Base-by-base conservation (phyloP, 2,113 vertebrate species). In the Vulpes vulpes region DNA sequence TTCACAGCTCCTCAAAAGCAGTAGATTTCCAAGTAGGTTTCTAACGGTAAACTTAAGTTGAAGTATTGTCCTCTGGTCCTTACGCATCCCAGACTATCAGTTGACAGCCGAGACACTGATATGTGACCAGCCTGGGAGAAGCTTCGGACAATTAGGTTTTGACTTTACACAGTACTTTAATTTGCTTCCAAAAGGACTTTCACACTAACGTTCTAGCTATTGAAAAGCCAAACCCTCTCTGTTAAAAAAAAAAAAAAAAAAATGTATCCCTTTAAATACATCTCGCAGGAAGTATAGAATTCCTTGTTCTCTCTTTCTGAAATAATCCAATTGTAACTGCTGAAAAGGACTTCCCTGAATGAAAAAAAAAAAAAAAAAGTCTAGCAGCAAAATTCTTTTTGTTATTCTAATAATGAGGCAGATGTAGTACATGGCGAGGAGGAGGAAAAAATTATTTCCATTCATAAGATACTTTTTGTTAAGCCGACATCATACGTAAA, bases 1-100 rank as follows among this genome's bases (percentile, higher is more conserved):
- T 93, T 97, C 64, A 83, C 25, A 96, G 64, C 16, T 79, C 95
- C 67, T 96, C 85, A 80, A 96, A 86, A 12, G 43, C 51, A 89
- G 43, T 53, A 84, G 57, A 78, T 97, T 92, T 96, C 88, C 67
- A 86, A 91, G 88, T 65, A 94, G 81, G 84, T 89, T 92, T 96
- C 86, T 73, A 95, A 1, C 73, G 84, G 32, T 96, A 97, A 97
- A 97, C 81, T 90, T 82, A 76, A 57, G 88, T 78, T 90, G 83
- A 97, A 96, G 89, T 91, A 95, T 89, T 89, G 92, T 15, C 80
- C 94, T 90, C 94, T 92, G 43, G 3, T 59, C 35, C 30, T 38
- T 64, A 67, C 30, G 27, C 8, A 15, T 27, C 69, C 51, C 49
- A 86, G 57, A 78, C 55, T 79, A n/a, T 84, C 53, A 20, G 64